phyloP scores from a whole-genome alignment of 2,113 vertebrate species.

The Ariopsis seemanni region DNA sequence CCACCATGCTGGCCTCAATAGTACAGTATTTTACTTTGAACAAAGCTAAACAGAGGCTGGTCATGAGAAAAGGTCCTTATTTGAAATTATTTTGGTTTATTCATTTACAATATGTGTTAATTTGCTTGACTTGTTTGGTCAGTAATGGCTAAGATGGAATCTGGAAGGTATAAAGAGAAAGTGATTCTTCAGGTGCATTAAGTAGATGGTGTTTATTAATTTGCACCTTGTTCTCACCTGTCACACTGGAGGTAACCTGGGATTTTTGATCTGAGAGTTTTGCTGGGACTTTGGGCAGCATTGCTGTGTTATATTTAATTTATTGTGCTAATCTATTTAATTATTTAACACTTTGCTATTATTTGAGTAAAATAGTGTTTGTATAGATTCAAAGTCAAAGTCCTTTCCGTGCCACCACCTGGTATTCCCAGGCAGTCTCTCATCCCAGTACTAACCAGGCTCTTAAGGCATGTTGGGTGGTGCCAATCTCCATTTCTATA shows the following conservation, averaged over 20 bases:
- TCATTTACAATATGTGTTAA: no score
- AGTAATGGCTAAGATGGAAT: not conserved
- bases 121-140: no score
- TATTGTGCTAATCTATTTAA: not conserved
- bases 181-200: not conserved
- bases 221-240: slow-evolving; percentile 5
- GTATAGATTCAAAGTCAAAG: no score
- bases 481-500: no score
- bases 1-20: no score
- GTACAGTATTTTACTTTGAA: no score
- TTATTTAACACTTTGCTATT: not conserved
- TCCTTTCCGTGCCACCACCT: no score
- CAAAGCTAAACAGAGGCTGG: not conserved
- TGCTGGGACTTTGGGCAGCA: not conserved
- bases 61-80: not conserved
- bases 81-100: not conserved
- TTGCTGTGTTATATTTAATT: not conserved
- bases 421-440: no score
- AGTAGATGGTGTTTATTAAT: not conserved
- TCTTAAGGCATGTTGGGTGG: no score
- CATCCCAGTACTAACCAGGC: no score
- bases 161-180: not conserved
- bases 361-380: not conserved
- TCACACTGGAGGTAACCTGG: not conserved
- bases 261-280: not conserved